Percentiles rank a stretch among this genome's conserved stretches.
phyloP scores from a whole-genome alignment of 2,888 invertebrate species.

The Ptilodon capucinus region DNA sequence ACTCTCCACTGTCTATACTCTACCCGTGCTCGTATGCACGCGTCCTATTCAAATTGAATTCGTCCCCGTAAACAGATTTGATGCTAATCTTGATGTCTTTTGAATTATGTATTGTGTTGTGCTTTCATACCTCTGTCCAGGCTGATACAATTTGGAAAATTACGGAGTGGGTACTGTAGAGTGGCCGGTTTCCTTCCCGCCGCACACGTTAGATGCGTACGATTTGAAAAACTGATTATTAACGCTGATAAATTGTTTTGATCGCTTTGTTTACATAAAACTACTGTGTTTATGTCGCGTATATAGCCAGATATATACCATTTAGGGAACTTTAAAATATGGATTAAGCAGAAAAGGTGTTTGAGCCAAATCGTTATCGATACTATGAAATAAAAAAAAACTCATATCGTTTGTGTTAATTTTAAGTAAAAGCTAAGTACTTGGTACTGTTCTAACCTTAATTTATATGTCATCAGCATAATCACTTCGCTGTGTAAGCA shows the following conservation, averaged over 20 bases:
- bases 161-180: conserved; percentile 17
- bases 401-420: too few relatives aligned
- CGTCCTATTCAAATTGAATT: neutral
- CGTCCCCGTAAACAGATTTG: conserved; percentile 13
- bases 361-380: too few relatives aligned
- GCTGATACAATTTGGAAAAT: conserved; percentile 22
- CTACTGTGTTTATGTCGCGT: too few relatives aligned
- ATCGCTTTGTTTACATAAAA: too few relatives aligned
- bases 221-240: conserved; percentile 3
- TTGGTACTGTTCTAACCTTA: neutral
- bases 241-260: neutral
- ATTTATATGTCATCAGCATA: too few relatives aligned
- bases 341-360: too few relatives aligned
- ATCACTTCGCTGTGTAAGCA: too few relatives aligned
- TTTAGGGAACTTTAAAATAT: too few relatives aligned
- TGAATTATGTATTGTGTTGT: conserved; percentile 7
- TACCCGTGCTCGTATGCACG: neutral
- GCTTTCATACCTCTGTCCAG: conserved; percentile 9
- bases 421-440: too few relatives aligned
- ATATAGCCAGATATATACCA: too few relatives aligned
- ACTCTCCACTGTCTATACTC: too few relatives aligned
- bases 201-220: neutral
- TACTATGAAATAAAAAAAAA: too few relatives aligned
- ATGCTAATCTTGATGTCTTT: conserved; percentile 13
- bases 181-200: conserved; percentile 15